Evolutionary conservation across 1,140 invertebrate species (phyloP), one percentile per base, ranked within the genome.

Genomic region (Drosophila sulfurigaster): DNA sequence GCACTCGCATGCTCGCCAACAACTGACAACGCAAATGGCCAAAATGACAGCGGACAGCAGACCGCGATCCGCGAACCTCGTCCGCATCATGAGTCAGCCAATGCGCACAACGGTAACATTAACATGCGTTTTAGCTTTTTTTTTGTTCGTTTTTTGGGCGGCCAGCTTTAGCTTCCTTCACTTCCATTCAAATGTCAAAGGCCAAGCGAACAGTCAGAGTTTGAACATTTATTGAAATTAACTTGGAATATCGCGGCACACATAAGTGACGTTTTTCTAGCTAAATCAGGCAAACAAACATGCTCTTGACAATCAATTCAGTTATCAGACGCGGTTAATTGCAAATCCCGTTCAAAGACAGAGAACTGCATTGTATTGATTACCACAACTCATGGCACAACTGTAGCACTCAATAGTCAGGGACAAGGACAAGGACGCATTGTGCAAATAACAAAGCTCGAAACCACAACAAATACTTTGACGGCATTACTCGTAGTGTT

Each of bases 391-490:
- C 35, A 10, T 10, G 10, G 35, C 35, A 35, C 20, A 25, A 25
- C 20, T 25, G 20, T 30, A 25, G 51, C 32, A 57, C 59, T 75
- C 52, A 2, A 25, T 43, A 16, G 38, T 62, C 82, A 88, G 81
- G 81, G 81, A 81, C 85, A 89, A 89, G 85, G 85, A 89, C 85
- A 89, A 89, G 85, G 85, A 88, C 85, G 81, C 68, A 64, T 83
- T 88, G 83, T 72, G 74, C 78, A 89, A 89, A 89, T 74, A 89
- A 25, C 3, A 25, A 25, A 4, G 20, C 81, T 81, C 64, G 56
- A 78, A 51, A 51, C 71, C 41, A 43, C 41, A 43, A 43, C 41
- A 43, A 57, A 66, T 67, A 74, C 70, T 62, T 52, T 78, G 83
- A 82, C 69, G 65, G 83, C 74, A 78, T 89, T 88, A 25, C 20